A percentile compares a stretch with the other conserved stretches of the same genome.
Evolutionary conservation across 2,888 invertebrate species (phyloP).

Genomic region (Andrena bicolor): DNA sequence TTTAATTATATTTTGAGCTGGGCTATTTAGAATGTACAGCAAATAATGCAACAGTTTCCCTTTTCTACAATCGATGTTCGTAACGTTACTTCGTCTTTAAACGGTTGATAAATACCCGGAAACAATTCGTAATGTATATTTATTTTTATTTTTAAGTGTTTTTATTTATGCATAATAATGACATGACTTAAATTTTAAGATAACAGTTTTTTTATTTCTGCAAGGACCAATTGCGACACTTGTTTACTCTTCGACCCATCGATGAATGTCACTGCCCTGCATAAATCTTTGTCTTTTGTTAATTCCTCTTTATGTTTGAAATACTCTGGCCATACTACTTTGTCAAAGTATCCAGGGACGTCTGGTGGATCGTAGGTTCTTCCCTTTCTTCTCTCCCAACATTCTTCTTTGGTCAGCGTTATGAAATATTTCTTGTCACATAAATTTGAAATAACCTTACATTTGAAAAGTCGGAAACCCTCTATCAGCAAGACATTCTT

Average conservation of each 20-base stretch:
- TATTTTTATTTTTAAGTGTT: slow-evolving; percentile 48
- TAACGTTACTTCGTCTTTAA: slow-evolving; percentile 23
- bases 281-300: slow-evolving; percentile 70
- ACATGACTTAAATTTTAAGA: slow-evolving; percentile 39
- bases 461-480: slow-evolving; percentile 92
- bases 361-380: slow-evolving; percentile 95
- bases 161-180: slow-evolving; percentile 21
- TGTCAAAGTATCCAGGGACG: slow-evolving; percentile 94
- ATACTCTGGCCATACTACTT: slow-evolving; percentile 96
- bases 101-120: slow-evolving; percentile 25
- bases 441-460: slow-evolving; percentile 88
- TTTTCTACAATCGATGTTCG: slow-evolving; percentile 27
- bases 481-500: slow-evolving; percentile 89
- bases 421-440: slow-evolving; percentile 92
- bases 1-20: slow-evolving; percentile 20
- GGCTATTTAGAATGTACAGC: slow-evolving; percentile 29
- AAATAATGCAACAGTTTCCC: neutral
- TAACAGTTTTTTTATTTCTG: slow-evolving; percentile 69
- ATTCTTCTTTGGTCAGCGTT: slow-evolving; percentile 89
- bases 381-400: slow-evolving; percentile 87
- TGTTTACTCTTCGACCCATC: slow-evolving; percentile 75
- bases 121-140: slow-evolving; percentile 44
- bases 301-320: slow-evolving; percentile 86
- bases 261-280: slow-evolving; percentile 73
- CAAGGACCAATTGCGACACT: slow-evolving; percentile 70